A percentile compares a stretch with the other conserved stretches of the same genome.
These are phyloP conservation scores for Epirrita christyi DNA, from an alignment of 2,888 invertebrate species.

Conservation along the genomic window DNA sequence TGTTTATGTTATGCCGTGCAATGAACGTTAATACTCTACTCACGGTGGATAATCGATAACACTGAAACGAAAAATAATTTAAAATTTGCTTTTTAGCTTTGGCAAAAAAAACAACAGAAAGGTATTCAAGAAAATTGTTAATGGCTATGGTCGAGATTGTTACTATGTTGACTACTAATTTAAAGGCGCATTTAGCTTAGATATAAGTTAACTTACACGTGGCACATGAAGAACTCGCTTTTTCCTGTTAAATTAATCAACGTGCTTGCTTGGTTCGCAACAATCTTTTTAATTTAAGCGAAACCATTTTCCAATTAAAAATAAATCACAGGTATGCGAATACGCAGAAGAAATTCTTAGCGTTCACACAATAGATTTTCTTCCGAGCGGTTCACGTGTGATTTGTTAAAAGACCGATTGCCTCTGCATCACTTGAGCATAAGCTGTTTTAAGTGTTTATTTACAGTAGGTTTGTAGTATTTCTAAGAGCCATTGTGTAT, in stretches of 20 bases:
- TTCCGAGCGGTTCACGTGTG: constrained; percentile 31
- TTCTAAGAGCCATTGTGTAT: constrained; percentile 17
- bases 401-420: constrained; percentile 46
- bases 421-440: constrained; percentile 40
- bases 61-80: constrained; percentile 33
- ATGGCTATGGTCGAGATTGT: background rate
- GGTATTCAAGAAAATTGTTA: background rate
- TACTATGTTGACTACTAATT: background rate
- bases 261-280: too few relatives aligned
- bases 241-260: too few relatives aligned
- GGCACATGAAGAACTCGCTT: too few relatives aligned
- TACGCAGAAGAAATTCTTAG: constrained; percentile 4
- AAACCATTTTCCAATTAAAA: constrained; percentile 3
- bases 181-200: too few relatives aligned
- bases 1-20: constrained; percentile 67
- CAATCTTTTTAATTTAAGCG: background rate
- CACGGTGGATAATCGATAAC: constrained; percentile 55
- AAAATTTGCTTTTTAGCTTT: background rate
- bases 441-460: constrained; percentile 38
- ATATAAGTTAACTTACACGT: too few relatives aligned
- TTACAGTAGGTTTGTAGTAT: constrained; percentile 29
- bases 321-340: background rate
- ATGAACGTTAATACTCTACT: constrained; percentile 61
- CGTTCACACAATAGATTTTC: constrained; percentile 13
- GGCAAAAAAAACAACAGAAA: background rate